Evolutionary conservation across 2,888 invertebrate genomes (phyloP), one percentile per base, ranked within the genome.

Genomic region (Athalia circularis): DNA sequence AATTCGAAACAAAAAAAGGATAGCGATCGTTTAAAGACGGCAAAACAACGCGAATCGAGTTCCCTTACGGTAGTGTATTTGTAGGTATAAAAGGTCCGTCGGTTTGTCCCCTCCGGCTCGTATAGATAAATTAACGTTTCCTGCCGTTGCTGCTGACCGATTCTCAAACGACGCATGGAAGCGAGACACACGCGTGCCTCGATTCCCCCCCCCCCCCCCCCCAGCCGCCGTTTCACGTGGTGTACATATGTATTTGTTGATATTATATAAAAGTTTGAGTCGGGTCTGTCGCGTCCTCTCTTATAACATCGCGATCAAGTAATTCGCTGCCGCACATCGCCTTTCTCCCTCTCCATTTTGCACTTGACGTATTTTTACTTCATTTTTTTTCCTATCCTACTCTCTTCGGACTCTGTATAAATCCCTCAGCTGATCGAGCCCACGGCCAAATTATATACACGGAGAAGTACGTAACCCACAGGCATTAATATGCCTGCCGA

Each of bases 141-240:
- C 75, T 75, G 75, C 67, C 11, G 13, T 48, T 61, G 47, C 52
- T 52, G 57, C 54, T 11, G 11, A n/a, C 54, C 9, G 54, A 9
- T n/a, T 7, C 54, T 9, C 54, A 7, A 54, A 54, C 59, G 72
- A 59, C 59, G 59, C 11, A 57, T 29, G 29, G 15, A 72, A 59
- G 47, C 59, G 72, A 57, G 70, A 79, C 43, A 57, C 70, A 54
- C 52, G 77, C 76, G 77, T 78, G 79, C 79, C 79, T 78, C 77
- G 47, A 72, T 78, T 61, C 13, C 54, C 52, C n/a, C n/a, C 54
- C 47, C 57, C 29, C 29, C 29, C n/a, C 54, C 47, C 57, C 29
- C 29, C 29, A 29, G 29, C n/a, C n/a, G n/a, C n/a, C n/a, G n/a
- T 29, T 29, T 0, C 2, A 29, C 29, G 29, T 29, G 29, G 29